Evolutionary conservation across 2,797 vertebrate species (phyloP).

Genomic region (Rhincodon typus): DNA sequence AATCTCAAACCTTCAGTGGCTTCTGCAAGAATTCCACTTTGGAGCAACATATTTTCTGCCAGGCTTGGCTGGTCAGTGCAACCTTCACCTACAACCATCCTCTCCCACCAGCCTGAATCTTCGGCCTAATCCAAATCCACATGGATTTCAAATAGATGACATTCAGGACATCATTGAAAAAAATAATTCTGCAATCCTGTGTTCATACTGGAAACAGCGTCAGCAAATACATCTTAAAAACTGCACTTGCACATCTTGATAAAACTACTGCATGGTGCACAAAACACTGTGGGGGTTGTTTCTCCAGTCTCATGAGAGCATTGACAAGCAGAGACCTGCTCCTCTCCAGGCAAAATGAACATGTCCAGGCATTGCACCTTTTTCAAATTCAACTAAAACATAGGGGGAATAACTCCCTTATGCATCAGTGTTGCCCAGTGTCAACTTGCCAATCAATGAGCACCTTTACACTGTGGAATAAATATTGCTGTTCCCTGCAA

Average conservation of each 20-base stretch:
- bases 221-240: neutral
- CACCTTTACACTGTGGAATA: too few relatives aligned
- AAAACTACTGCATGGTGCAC: neutral
- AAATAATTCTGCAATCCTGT: neutral
- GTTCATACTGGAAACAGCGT: neutral
- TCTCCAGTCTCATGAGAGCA: neutral
- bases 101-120: neutral
- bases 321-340: neutral
- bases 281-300: neutral
- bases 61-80: neutral
- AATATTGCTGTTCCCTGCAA: too few relatives aligned
- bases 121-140: neutral
- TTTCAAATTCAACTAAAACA: too few relatives aligned
- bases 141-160: neutral
- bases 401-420: too few relatives aligned
- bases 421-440: too few relatives aligned
- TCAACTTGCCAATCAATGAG: too few relatives aligned
- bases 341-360: too few relatives aligned
- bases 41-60: neutral
- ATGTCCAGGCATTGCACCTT: too few relatives aligned
- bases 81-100: neutral
- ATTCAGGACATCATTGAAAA: neutral
- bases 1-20: neutral
- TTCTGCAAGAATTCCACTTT: neutral
- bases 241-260: neutral